Evolutionary conservation across 1,140 invertebrate species (phyloP), one percentile per base, ranked within the genome.

Genomic region (Hetaerina americana): DNA sequence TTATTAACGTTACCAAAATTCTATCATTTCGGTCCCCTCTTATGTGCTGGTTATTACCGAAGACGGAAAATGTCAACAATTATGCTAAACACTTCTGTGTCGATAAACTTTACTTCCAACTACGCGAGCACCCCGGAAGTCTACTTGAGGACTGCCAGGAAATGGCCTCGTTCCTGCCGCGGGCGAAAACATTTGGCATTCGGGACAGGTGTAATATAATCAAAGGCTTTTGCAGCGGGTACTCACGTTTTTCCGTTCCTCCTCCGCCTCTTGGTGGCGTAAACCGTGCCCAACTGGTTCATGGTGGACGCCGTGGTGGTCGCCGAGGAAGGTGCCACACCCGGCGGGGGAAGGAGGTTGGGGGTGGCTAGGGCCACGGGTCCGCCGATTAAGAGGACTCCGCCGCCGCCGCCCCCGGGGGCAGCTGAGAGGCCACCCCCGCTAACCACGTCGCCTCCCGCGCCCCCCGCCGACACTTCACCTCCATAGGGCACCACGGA

Each of bases 201-300:
- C n/a, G n/a, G n/a, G n/a, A n/a, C n/a, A n/a, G n/a, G n/a, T n/a
- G n/a, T n/a, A n/a, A n/a, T n/a, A n/a, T n/a, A n/a, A n/a, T n/a
- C n/a, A n/a, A n/a, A n/a, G n/a, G n/a, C n/a, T n/a, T n/a, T n/a
- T n/a, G n/a, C n/a, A n/a, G n/a, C n/a, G n/a, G 15, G 22, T 57
- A 57, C 85, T 84, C 83, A 97, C 95, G 93, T 96, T 85, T 97
- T 97, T 75, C 94, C 94, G 82, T 96, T 97, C 77, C 94, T 85
- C 78, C 95, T 84, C 79, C 95, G 85, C 77, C 95, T 82, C 81
- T 97, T 97, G 71, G 95, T 97, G 72, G 94, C 94, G 81, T 97
- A 97, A 77, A 96, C 95, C 76, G 95, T 96, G 73, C 93, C 92
- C 75, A 95, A 87, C 78, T 95, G 93, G 83, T 91, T 94, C 85